Percentiles rank a stretch among this genome's conserved stretches.
Evolutionary conservation across 2,888 invertebrate genomes (phyloP).

Genomic region (Netelia virgata): DNA sequence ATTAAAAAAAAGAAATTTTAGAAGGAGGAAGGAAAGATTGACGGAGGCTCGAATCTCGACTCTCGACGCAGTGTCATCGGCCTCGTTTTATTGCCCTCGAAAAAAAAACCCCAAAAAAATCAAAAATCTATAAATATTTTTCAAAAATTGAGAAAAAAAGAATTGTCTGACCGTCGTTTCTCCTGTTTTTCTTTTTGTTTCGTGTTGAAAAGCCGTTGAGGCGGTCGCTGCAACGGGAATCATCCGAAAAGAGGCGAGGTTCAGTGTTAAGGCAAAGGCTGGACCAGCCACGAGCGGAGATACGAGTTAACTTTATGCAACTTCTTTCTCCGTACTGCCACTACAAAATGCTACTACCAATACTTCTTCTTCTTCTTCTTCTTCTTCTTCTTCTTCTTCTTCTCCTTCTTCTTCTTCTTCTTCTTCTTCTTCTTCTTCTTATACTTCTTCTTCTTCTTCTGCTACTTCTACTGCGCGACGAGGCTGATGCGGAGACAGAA

Average conservation of each 20-base stretch:
- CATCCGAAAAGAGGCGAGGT: conserved; percentile 83
- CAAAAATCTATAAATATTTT: not conserved
- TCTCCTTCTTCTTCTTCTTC: conserved; percentile 46
- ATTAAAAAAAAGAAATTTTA: not conserved
- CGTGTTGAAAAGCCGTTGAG: conserved; percentile 80
- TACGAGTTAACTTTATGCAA: conserved; percentile 75
- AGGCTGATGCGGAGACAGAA: conserved; percentile 61
- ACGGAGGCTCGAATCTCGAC: conserved; percentile 34
- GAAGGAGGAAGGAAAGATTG: conserved; percentile 29
- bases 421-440: conserved; percentile 26
- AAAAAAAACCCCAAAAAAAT: not conserved
- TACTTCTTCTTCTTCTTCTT: conserved; percentile 54
- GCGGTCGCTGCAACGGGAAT: conserved; percentile 84
- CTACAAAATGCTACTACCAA: conserved; percentile 60
- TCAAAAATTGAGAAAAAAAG: conserved; percentile 13
- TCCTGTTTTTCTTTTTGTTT: conserved; percentile 79
- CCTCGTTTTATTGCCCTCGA: conserved; percentile 20
- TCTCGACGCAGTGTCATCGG: conserved; percentile 26
- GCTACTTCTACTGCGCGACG: conserved; percentile 44
- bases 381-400: conserved; percentile 33
- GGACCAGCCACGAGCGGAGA: conserved; percentile 76
- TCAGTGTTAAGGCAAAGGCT: conserved; percentile 78
- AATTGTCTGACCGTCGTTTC: conserved; percentile 68
- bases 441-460: conserved; percentile 19
- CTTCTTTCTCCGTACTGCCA: conserved; percentile 65